Percentiles rank a stretch among this genome's conserved stretches.
Evolutionary conservation across 2,113 vertebrate species (phyloP).

Genomic region (Rhinolophus sinicus): DNA sequence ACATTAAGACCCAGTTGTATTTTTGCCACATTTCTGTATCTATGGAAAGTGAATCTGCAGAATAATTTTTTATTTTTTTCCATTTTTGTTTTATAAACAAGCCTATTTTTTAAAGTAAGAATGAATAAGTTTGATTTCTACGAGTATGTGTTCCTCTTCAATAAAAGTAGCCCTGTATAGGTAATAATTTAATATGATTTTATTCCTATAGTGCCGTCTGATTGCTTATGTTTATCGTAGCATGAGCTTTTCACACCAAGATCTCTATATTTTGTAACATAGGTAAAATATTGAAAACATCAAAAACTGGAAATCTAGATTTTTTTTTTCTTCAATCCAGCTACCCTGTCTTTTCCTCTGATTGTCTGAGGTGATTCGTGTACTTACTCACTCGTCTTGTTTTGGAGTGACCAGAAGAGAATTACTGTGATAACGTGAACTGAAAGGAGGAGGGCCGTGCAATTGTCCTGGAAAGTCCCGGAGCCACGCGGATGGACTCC

Average conservation of each 20-base stretch:
- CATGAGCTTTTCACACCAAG: constrained; percentile 78
- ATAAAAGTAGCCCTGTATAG: constrained; percentile 69
- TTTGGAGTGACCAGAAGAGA: constrained; percentile 83
- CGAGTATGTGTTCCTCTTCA: constrained; percentile 74
- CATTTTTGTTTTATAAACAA: constrained; percentile 77
- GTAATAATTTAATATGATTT: constrained; percentile 80
- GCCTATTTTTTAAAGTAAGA: constrained; percentile 75
- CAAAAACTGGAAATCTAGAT: constrained; percentile 44
- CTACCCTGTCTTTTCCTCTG: constrained; percentile 53
- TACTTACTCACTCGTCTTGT: constrained; percentile 68
- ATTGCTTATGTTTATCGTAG: constrained; percentile 61
- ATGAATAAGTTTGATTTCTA: constrained; percentile 79
- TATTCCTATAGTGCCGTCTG: constrained; percentile 62
- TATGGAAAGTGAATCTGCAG: constrained; percentile 79
- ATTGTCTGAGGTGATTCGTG: constrained; percentile 70
- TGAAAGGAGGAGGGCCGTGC: constrained; percentile 27
- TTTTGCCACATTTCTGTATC: constrained; percentile 78
- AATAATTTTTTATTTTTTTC: constrained; percentile 80
- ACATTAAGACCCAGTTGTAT: constrained; percentile 72
- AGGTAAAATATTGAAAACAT: constrained; percentile 75
- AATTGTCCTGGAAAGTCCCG: constrained; percentile 66
- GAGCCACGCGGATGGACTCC: constrained; percentile 72
- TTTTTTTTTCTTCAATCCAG: constrained; percentile 29
- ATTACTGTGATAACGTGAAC: constrained; percentile 54
- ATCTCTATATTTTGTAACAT: constrained; percentile 82